A percentile compares a stretch with the other conserved stretches of the same genome.
Conservation (phyloP, 2,113 vertebrate genomes). For the Pluvialis apricaria region DNA sequence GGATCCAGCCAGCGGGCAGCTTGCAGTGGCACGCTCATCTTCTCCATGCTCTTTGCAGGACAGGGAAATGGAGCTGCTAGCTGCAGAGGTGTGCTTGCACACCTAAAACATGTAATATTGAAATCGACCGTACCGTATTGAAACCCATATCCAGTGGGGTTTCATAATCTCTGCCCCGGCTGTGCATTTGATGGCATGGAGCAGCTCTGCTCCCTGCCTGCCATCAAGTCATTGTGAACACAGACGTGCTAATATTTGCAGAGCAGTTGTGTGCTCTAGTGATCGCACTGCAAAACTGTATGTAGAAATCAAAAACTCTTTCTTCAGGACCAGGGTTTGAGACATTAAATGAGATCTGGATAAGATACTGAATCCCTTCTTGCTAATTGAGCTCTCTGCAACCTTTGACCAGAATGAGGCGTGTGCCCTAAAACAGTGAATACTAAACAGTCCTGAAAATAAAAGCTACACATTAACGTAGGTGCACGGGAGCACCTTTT, state of each 20-base stretch:
- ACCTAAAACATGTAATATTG: neutral
- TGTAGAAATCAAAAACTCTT: neutral
- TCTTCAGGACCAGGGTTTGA: neutral
- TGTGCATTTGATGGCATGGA: neutral
- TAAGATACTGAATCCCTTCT: neutral
- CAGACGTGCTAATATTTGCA: neutral
- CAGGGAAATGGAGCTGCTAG: neutral
- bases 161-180: neutral
- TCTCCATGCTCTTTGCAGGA: neutral
- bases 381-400: neutral
- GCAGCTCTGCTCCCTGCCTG: neutral
- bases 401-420: neutral
- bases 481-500: accelerated
- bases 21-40: neutral
- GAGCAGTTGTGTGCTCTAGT: neutral
- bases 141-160: neutral
- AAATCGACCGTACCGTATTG: accelerated
- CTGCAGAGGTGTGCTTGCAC: neutral
- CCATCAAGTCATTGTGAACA: accelerated
- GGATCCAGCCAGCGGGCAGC: neutral
- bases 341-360: neutral
- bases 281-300: neutral
- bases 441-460: neutral
- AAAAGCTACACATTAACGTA: neutral
- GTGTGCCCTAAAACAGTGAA: neutral